Percentiles rank a stretch among this genome's conserved stretches.
Evolutionary conservation across 2,113 vertebrate species (phyloP).

Genomic region (Tragelaphus buxtoni): DNA sequence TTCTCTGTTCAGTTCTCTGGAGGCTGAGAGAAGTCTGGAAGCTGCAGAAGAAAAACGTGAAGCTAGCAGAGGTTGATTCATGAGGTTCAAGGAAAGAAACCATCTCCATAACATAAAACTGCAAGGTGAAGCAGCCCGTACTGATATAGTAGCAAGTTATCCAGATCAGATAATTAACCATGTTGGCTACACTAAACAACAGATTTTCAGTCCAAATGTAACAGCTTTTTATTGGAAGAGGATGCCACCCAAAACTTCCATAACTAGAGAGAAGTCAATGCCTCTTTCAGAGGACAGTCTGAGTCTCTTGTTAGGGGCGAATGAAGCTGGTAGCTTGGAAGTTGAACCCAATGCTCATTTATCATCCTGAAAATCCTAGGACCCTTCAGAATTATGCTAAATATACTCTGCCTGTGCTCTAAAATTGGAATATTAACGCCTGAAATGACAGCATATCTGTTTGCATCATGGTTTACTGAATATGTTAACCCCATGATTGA

Average conservation of each 20-base stretch:
- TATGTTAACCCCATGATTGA: neutral
- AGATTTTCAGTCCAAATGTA: neutral
- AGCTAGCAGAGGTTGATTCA: neutral
- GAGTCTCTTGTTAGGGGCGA: neutral
- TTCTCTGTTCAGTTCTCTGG: neutral
- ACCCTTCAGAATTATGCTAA: neutral
- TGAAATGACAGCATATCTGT: neutral
- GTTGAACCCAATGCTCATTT: neutral
- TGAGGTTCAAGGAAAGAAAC: neutral
- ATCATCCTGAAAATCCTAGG: neutral
- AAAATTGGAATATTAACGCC: neutral
- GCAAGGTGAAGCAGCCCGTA: neutral
- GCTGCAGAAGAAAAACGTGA: neutral
- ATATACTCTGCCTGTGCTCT: neutral
- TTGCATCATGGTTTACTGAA: neutral
- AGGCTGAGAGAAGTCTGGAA: neutral
- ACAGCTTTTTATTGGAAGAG: neutral
- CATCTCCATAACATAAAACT: neutral
- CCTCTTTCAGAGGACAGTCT: neutral
- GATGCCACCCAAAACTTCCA: neutral
- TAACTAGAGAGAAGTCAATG: neutral
- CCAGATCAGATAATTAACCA: neutral
- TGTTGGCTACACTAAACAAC: neutral
- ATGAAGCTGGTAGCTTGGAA: neutral
- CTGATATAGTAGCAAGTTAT: neutral